Conservation (phyloP, 2,888 invertebrate species). For the Orgyia antiqua region DNA sequence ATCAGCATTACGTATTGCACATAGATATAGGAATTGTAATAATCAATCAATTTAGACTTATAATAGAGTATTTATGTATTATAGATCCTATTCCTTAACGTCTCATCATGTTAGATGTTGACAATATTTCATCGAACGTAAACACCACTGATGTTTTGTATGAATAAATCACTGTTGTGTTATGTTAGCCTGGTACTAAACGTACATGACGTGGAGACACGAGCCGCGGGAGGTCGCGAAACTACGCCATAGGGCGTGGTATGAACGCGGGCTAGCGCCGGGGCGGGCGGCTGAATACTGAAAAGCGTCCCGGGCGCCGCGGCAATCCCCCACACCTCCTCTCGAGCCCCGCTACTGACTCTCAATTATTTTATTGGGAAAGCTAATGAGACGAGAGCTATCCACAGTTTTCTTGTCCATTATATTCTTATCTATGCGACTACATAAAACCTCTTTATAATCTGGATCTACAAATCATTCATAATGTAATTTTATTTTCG, state of each 20-base stretch:
- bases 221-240: constrained; percentile 16
- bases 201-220: constrained; percentile 31
- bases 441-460: constrained; percentile 24
- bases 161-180: constrained; percentile 32
- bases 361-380: constrained; percentile 76
- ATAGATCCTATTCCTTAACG: constrained; percentile 18
- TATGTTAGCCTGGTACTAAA: constrained; percentile 38
- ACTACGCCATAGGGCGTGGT: constrained; percentile 16
- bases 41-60: too few relatives aligned
- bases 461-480: too few relatives aligned
- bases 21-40: too few relatives aligned
- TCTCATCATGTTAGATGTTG: too few relatives aligned
- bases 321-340: constrained; percentile 30
- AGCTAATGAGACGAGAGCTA: constrained; percentile 72
- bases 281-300: constrained; percentile 68
- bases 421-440: constrained; percentile 41
- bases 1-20: too few relatives aligned
- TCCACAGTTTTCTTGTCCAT: constrained; percentile 46
- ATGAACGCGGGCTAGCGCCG: constrained; percentile 51
- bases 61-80: too few relatives aligned
- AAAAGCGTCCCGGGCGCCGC: constrained; percentile 48
- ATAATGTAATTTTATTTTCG: not conserved
- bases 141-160: constrained; percentile 39
- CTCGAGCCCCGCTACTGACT: constrained; percentile 51
- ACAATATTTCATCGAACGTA: constrained; percentile 14